A percentile compares a stretch with the other conserved stretches of the same genome.
Conservation (phyloP, 2,113 vertebrate species). For the Silurus asotus region DNA sequence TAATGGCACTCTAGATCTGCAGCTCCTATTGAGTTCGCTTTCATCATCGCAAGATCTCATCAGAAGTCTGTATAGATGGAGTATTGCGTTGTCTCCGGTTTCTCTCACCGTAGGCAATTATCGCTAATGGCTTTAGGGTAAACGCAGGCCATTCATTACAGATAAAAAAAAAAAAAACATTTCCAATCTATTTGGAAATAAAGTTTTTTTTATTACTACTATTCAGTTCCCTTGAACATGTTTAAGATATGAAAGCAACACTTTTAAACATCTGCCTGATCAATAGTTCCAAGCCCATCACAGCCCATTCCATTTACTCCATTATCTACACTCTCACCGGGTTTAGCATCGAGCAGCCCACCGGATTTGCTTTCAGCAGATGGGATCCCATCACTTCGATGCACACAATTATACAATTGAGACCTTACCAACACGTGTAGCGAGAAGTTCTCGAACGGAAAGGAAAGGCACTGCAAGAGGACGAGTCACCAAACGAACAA, state of each 20-base stretch:
- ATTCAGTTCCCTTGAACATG: background rate
- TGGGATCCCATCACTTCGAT: constrained; percentile 10
- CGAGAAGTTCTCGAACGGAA: background rate
- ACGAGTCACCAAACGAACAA: too few species aligned
- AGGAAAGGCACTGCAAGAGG: too few species aligned
- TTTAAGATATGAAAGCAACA: background rate
- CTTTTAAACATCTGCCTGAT: constrained; percentile 5
- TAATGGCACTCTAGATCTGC: background rate
- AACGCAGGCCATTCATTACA: background rate
- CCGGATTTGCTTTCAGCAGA: constrained; percentile 15
- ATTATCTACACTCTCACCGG: background rate
- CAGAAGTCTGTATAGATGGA: constrained; percentile 3
- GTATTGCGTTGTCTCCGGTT: background rate
- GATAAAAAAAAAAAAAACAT: too few species aligned
- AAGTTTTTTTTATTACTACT: background rate
- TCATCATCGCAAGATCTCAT: constrained; percentile 19
- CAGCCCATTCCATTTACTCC: background rate
- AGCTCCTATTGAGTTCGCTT: constrained; percentile 4
- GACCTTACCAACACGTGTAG: background rate
- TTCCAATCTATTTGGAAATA: background rate
- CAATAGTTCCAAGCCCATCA: constrained; percentile 2
- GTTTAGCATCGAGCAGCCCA: background rate
- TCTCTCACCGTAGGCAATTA: background rate
- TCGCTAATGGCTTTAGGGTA: background rate
- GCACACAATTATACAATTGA: background rate